Evolutionary conservation across 2,888 invertebrate genomes (phyloP).

Genomic region (Eulithis testata): DNA sequence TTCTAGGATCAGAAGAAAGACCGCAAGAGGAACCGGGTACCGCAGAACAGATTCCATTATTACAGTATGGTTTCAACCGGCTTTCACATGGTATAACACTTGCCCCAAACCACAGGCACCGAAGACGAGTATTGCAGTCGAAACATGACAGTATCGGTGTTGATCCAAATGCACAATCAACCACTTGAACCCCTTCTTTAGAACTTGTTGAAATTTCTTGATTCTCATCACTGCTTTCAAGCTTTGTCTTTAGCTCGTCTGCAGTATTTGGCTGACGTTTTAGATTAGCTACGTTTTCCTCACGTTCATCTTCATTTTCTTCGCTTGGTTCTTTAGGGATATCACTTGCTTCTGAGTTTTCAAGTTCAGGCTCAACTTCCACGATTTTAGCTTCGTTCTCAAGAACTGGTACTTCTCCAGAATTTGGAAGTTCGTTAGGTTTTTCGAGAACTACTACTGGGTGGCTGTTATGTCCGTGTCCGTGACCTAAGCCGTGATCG

Average conservation of each 20-base stretch:
- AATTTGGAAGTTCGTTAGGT: neutral
- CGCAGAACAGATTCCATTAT: conserved; percentile 27
- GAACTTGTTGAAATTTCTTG: neutral
- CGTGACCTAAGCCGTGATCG: conserved; percentile 9
- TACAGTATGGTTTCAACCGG: conserved; percentile 23
- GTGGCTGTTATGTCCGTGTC: conserved; percentile 9
- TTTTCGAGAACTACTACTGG: neutral
- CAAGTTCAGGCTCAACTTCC: no score
- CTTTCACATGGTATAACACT: conserved; percentile 17
- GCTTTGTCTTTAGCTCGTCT: neutral
- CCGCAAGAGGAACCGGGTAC: conserved; percentile 13
- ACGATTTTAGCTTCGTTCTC: no score
- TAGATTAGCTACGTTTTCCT: neutral
- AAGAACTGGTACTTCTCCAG: neutral
- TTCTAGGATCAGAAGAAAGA: neutral
- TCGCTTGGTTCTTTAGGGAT: neutral
- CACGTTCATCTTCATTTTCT: conserved; percentile 8
- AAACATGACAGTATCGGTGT: conserved; percentile 11
- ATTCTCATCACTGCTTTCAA: conserved; percentile 4
- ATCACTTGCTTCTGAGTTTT: no score
- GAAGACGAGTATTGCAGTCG: conserved; percentile 21
- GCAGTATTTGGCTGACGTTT: conserved; percentile 5
- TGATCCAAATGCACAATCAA: conserved; percentile 7
- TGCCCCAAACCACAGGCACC: conserved; percentile 22
- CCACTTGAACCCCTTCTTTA: conserved; percentile 1